phyloP scores from a whole-genome alignment of 2,113 vertebrate species.

The Osmerus mordax region DNA sequence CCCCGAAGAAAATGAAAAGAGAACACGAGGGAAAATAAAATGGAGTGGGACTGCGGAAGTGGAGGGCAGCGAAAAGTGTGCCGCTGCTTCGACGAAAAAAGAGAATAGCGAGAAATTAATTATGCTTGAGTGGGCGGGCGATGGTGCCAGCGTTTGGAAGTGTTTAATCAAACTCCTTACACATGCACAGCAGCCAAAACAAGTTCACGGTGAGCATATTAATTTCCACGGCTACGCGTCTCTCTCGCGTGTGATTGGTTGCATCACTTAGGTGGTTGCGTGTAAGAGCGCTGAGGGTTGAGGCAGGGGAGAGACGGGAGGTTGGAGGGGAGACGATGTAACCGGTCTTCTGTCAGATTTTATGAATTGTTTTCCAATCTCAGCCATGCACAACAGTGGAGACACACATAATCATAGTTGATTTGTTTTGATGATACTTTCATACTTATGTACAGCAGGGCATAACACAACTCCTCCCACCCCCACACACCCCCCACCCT shows the following conservation, averaged over 20 bases:
- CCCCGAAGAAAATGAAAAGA: conserved; percentile 52
- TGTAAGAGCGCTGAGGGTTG: conserved; percentile 6
- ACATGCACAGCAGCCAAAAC: conserved; percentile 52
- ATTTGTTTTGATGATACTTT: neutral
- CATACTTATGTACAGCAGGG: too few relatives aligned
- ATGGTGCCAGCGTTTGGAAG: conserved; percentile 46
- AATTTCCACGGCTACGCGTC: conserved; percentile 40
- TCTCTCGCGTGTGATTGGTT: conserved; percentile 37
- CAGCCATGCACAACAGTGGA: neutral
- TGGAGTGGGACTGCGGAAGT: neutral
- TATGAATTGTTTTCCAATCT: conserved; percentile 9
- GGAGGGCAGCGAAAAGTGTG: neutral
- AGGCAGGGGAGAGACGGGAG: neutral
- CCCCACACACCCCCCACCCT: neutral
- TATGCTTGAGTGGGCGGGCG: conserved; percentile 57
- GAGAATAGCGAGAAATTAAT: conserved; percentile 57
- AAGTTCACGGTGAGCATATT: conserved; percentile 55
- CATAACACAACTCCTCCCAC: too few relatives aligned
- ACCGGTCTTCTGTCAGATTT: conserved; percentile 21
- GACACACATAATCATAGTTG: neutral
- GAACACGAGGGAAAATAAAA: conserved; percentile 33
- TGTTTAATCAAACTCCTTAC: conserved; percentile 67
- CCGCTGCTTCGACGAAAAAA: neutral
- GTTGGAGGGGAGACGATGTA: conserved; percentile 21
- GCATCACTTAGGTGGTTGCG: conserved; percentile 42